Percentiles rank a stretch among this genome's conserved stretches.
phyloP scores from a whole-genome alignment of 2,888 invertebrate species.

The Brenthis ino region DNA sequence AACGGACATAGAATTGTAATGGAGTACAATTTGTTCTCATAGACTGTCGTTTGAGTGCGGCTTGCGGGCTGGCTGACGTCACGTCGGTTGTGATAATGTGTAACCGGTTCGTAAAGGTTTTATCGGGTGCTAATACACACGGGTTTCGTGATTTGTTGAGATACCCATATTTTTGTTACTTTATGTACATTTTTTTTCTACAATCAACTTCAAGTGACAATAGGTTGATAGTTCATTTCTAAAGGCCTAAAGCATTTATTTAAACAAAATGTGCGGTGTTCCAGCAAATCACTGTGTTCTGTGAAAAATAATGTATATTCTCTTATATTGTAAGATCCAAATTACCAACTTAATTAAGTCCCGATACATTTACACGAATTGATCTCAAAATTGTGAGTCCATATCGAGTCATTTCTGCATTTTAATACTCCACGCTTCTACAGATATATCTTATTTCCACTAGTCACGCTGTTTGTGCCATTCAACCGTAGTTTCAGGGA shows the following conservation, averaged over 20 bases:
- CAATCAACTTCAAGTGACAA: neutral
- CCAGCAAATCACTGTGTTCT: constrained; percentile 43
- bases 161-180: constrained; percentile 57
- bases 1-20: constrained; percentile 47
- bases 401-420: constrained; percentile 69
- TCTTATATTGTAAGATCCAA: constrained; percentile 39
- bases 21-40: constrained; percentile 39
- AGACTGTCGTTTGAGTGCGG: constrained; percentile 35
- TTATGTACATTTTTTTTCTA: constrained; percentile 26
- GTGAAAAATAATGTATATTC: constrained; percentile 41
- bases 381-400: constrained; percentile 77
- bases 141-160: constrained; percentile 48
- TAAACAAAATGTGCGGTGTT: constrained; percentile 63
- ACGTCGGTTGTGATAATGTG: constrained; percentile 69
- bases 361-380: constrained; percentile 51
- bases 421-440: constrained; percentile 46
- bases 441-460: constrained; percentile 41
- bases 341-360: constrained; percentile 42
- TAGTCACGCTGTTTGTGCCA: constrained; percentile 66
- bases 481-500: constrained; percentile 35
- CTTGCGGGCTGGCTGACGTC: constrained; percentile 59
- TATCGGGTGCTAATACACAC: constrained; percentile 59
- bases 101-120: constrained; percentile 41
- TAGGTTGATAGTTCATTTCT: constrained; percentile 29
- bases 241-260: constrained; percentile 47